Evolutionary conservation across 2,113 vertebrate genomes (phyloP), one percentile per base, ranked within the genome.

Genomic region (Empidonax traillii): DNA sequence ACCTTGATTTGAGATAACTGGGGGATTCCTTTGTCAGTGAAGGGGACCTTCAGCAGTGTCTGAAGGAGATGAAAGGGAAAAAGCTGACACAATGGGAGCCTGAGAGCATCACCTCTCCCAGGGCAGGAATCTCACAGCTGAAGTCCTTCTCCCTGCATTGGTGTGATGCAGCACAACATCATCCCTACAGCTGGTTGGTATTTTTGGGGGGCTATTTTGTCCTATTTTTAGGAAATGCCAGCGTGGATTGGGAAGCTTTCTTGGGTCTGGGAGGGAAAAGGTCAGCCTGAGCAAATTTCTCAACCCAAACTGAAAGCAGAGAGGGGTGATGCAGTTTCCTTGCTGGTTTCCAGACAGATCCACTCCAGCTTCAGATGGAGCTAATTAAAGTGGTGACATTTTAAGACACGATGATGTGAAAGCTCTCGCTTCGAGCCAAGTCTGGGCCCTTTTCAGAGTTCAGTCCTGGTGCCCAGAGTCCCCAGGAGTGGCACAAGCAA

Each of bases 341-440:
- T 10, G 28, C 75, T 85, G 44, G 27, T 85, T 82, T 63, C 69
- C 80, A 87, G 73, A 15, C 86, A 91, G 73, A 72, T 21, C 69
- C 59, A 24, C 72, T 94, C 71, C 46, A 49, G 88, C 90, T 92
- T 96, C 83, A 84, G 65, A 93, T 55, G 90, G 90, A 88, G 90
- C 96, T 95, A 86, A 96, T 97, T 95, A 93, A 94, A 93, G 72
- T 90, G 79, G 83, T 96, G 96, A 95, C 95, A 97, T 97, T 97
- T 95, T 73, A 88, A 93, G 92, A 76, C 68, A 92, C 2, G 6
- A 49, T 46, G 83, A 92, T 95, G 76, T 30, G 11, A 74, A 90
- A 67, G 61, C 90, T 94, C 79, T 77, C 89, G 86, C 94, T 96
- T 77, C 49, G 27, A 97, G 96, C 96, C 95, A 97, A 96, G 55